Evolutionary conservation across 1,140 invertebrate species (phyloP).

Genomic region (Aphis craccivora): DNA sequence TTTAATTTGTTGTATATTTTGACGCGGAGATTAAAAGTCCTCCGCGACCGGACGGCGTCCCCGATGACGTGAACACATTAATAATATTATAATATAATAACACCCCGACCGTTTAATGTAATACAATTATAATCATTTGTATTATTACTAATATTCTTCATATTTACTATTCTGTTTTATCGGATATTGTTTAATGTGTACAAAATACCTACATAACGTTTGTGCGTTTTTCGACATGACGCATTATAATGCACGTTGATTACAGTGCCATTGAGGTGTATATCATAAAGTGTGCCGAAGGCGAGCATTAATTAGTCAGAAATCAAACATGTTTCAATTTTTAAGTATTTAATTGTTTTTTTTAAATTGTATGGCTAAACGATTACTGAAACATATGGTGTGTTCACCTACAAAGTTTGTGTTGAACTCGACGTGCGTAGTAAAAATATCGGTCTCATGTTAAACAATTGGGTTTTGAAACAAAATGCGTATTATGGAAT

Average conservation of each 20-base stretch:
- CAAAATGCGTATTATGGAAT: no score
- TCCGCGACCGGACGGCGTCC: not conserved
- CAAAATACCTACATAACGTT: not conserved
- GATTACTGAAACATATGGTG: no score
- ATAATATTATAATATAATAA: not conserved
- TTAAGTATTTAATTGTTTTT: no score
- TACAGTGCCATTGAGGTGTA: not conserved
- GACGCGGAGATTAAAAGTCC: not conserved
- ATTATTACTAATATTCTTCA: not conserved
- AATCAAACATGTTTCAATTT: no score
- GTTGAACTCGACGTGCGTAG: no score
- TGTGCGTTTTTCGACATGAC: not conserved
- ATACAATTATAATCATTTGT: no score
- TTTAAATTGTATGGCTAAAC: no score
- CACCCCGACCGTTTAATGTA: not conserved
- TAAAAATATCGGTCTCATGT: no score
- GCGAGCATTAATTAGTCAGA: not conserved
- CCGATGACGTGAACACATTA: not conserved
- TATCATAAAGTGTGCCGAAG: not conserved
- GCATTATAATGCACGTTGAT: not conserved
- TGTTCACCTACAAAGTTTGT: no score
- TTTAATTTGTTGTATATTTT: not conserved
- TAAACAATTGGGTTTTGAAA: no score
- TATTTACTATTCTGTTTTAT: not conserved
- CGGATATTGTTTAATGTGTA: not conserved